Conservation (phyloP, 2,113 vertebrate genomes). For the human region DNA sequence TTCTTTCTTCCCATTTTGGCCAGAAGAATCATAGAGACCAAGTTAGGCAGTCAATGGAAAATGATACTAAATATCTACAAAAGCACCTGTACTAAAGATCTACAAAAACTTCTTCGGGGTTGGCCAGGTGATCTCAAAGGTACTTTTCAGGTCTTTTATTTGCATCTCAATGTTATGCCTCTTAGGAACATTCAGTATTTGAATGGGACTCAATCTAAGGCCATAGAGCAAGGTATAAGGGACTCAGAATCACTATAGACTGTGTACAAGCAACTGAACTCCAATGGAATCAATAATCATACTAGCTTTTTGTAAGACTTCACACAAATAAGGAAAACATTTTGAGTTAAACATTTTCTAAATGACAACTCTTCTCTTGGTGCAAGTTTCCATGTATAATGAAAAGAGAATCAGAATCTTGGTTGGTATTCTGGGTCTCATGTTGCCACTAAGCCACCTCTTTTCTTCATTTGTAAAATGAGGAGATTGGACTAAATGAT, state of each 20-base stretch:
- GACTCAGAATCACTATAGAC: not conserved
- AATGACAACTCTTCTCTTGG: not conserved
- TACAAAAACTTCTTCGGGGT: not conserved
- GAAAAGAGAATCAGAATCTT: not conserved
- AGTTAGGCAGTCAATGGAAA: not conserved
- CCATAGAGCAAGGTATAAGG: not conserved
- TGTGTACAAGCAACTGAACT: not conserved
- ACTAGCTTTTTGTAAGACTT: not conserved
- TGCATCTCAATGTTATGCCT: not conserved
- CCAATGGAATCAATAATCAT: not conserved
- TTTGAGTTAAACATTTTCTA: not conserved
- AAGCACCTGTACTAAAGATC: not conserved
- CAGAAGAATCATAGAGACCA: not conserved
- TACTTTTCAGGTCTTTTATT: not conserved
- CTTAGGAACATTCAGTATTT: not conserved
- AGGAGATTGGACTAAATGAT: not conserved
- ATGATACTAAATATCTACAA: not conserved
- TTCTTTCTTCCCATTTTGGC: not conserved
- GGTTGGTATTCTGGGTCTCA: not conserved
- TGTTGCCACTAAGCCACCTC: not conserved
- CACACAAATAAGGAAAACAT: not conserved
- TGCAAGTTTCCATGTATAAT: not conserved
- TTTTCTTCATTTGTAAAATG: not conserved
- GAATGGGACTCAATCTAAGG: not conserved
- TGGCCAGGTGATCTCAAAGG: not conserved